phyloP scores from a whole-genome alignment of 1,140 invertebrate species.

The Drosophila kepulauana region DNA sequence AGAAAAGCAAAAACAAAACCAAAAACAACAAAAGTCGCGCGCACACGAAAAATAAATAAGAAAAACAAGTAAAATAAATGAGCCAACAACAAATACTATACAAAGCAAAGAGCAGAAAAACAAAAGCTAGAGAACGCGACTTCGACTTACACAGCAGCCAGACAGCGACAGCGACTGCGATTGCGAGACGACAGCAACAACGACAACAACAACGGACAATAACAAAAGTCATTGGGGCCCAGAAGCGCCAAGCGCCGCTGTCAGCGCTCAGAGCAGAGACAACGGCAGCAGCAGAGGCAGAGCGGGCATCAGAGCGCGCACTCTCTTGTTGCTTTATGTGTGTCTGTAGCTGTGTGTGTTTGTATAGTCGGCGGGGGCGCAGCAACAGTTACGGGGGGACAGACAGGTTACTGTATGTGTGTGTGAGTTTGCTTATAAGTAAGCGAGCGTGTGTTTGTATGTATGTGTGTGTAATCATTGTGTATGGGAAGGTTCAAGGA shows the following conservation, averaged over 20 bases:
- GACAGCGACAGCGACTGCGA: constrained; percentile 46
- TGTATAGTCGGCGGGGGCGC: constrained; percentile 60
- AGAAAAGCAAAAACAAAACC: constrained; percentile 58
- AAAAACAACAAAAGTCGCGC: constrained; percentile 53
- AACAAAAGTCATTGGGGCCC: constrained; percentile 23
- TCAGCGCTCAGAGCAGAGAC: constrained; percentile 46
- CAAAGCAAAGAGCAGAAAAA: constrained; percentile 66
- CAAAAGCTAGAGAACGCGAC: constrained; percentile 66
- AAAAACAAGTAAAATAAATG: constrained; percentile 72
- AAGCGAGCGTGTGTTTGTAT: not conserved
- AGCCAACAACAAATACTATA: constrained; percentile 49
- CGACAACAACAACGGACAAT: constrained; percentile 21
- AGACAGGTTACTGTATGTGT: constrained; percentile 55
- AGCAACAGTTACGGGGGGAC: constrained; percentile 71
- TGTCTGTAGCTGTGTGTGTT: constrained; percentile 32
- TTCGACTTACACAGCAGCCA: constrained; percentile 70
- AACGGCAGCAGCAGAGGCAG: constrained; percentile 48
- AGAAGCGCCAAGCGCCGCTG: constrained; percentile 44
- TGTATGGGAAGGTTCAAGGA: constrained; percentile 59
- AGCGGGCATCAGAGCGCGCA: constrained; percentile 34
- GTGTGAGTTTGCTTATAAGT: constrained; percentile 30
- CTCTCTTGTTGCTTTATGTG: constrained; percentile 25
- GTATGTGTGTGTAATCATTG: constrained; percentile 21
- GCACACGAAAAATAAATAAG: constrained; percentile 52
- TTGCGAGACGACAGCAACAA: constrained; percentile 28